Conservation (phyloP, 2,797 vertebrate species). For the Phalanger gymnotis region DNA sequence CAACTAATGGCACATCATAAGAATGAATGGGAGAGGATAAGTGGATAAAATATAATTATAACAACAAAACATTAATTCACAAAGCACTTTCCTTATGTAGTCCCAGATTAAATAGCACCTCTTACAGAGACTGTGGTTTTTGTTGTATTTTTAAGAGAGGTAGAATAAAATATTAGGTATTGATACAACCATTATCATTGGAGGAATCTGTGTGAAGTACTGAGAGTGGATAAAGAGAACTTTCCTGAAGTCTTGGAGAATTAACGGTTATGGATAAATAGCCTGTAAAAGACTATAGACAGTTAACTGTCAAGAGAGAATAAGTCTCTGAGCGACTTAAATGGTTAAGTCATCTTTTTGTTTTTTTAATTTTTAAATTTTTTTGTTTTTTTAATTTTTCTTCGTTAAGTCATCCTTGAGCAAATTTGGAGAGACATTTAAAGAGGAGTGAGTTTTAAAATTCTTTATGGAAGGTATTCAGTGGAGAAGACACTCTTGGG, state of each 20-base stretch:
- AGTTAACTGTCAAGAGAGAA: neutral
- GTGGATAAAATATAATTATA: neutral
- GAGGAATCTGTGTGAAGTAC: neutral
- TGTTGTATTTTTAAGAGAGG: too few relatives aligned
- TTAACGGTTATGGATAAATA: neutral
- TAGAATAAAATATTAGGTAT: neutral
- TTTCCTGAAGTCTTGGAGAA: neutral
- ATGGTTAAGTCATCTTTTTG: neutral
- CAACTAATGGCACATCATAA: neutral
- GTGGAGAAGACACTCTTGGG: neutral
- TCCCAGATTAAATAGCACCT: neutral
- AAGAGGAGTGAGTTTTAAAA: neutral
- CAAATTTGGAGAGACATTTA: neutral
- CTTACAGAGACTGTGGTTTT: neutral
- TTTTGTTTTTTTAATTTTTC: too few relatives aligned
- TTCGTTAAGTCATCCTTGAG: neutral
- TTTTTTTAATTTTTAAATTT: too few relatives aligned
- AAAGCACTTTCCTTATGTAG: neutral
- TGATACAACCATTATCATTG: neutral
- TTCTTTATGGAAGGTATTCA: neutral
- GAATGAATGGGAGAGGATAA: neutral
- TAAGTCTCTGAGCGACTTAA: neutral
- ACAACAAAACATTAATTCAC: neutral
- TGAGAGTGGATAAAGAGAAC: neutral
- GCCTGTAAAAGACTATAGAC: neutral